Evolutionary conservation across 2,888 invertebrate genomes (phyloP), one percentile per base, ranked within the genome.

Genomic region (Pinctada fucata): DNA sequence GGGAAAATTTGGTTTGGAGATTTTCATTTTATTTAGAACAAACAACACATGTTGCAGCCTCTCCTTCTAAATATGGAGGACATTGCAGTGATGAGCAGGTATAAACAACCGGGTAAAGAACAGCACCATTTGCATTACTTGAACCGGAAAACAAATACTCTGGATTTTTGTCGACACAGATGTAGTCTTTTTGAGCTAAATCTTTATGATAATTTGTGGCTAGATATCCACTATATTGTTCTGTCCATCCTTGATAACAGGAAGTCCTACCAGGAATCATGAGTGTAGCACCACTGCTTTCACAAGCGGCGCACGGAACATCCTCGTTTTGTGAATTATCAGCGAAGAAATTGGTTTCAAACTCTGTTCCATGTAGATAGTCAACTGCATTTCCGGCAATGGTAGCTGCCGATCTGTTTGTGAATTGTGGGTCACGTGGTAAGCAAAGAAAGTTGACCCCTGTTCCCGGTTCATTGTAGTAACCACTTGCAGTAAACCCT

Each of bases 61-160:
- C 69, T 13, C 83, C 85, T 6, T 78, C 64, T 0, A 79, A 75
- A 72, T 86, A 87, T 1, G 78, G 80, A 1, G 85, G 84, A 74
- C 87, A 86, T 6, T 84, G 84, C 31, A 87, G 75, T 6, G 85
- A 80, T 3, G 86, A 86, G 77, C 87, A 87, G 45, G 66, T 63
- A 6, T 75, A 81, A 31, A 81, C 80, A 5, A 84, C 84, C 3
- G 66, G n/a, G 78, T 83, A 83, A 4, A 86, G 52, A 10, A 84
- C 63, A 45, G 72, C 67, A 0, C 81, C 82, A 50, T 85, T 71
- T 13, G 82, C 69, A 70, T 81, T 69, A 6, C 69, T 58, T 6
- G 47, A 67, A 2, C 82, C 79, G 0, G 74, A 74, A 0, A 72
- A 65, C 2, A 79, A 47, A 13, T 73, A 76, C 8, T 86, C 82